Evolutionary conservation across 2,797 vertebrate genomes (phyloP).

Genomic region (Phrynocephalus guinanensis): DNA sequence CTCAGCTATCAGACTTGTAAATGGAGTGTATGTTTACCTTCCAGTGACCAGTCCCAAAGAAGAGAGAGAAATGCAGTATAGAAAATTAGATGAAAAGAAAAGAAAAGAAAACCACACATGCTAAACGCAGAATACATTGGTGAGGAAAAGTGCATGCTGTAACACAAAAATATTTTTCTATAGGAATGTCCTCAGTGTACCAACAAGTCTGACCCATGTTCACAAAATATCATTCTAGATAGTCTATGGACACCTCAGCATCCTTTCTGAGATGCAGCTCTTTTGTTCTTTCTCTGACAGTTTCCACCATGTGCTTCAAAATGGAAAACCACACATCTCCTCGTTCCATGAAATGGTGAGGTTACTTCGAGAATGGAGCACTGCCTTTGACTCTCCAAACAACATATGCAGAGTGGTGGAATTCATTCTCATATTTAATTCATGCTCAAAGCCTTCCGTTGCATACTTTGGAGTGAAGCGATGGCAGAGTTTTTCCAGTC

Average conservation of each 20-base stretch:
- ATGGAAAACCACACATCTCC: constrained; percentile 54
- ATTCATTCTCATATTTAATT: constrained; percentile 28
- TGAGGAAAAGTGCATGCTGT: no score
- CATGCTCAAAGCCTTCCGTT: neutral
- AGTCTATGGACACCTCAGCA: neutral
- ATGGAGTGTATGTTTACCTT: no score
- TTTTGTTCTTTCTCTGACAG: neutral
- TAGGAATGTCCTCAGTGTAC: no score
- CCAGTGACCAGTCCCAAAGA: no score
- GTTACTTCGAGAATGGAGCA: constrained; percentile 32
- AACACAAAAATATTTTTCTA: no score
- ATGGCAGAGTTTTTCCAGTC: neutral
- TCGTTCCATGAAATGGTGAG: constrained; percentile 50
- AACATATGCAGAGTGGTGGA: constrained; percentile 31
- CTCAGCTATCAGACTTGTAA: no score
- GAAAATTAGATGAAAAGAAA: no score
- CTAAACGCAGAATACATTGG: no score
- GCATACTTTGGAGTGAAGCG: neutral
- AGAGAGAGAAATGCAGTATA: no score
- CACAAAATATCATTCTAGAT: neutral
- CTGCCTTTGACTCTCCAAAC: constrained; percentile 48
- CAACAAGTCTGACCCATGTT: no score
- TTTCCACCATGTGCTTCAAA: constrained; percentile 1
- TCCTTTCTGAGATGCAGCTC: neutral
- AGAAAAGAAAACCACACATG: no score